Evolutionary conservation across 2,888 invertebrate genomes (phyloP), one percentile per base, ranked within the genome.

Genomic region (Drepanosiphum platanoidis): DNA sequence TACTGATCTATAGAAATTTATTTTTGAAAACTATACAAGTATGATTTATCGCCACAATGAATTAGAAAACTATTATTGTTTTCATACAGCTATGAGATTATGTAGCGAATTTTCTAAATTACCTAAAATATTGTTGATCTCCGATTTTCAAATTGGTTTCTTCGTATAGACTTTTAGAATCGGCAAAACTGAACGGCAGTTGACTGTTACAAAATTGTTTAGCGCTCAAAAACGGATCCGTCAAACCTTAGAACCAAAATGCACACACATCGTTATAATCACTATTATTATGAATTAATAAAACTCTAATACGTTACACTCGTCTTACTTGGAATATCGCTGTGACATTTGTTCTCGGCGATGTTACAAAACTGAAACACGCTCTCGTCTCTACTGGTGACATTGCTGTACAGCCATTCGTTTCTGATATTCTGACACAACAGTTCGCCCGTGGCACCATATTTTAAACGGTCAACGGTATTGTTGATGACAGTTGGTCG

Each of bases 361-460:
- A n/a, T n/a, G 15, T 74, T 86, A 81, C 86, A 80, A 66, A 86
- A 87, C 15, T 90, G 88, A 87, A 92, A 92, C 8, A 92, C 90
- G 86, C 90, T 91, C 80, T 90, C 89, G 66, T 91, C 90, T 83
- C 91, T 90, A 88, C 90, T 90, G 5, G 90, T 90, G 46, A 91
- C 88, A 88, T 91, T 90, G 87, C 90, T 90, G 86, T 90, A 88
- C 86, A 91, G 90, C 93, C 92, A 93, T 88, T 92, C 91, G 1
- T 89, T 90, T 88, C 91, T 90, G n/a, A 93, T 89, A 88, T 92
- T 92, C 83, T 91, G 90, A 86, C 90, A 87, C 32, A 93, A 88
- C n/a, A 92, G 87, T 86, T 89, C 89, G 22, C 93, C 93, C 66
- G 90, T 89, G 15, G 91, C 90, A 1, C 91, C 92, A 86, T 90